These are phyloP conservation scores for Drosophila antonietae DNA, from an alignment of 2,888 invertebrate species.

Conservation along the genomic window DNA sequence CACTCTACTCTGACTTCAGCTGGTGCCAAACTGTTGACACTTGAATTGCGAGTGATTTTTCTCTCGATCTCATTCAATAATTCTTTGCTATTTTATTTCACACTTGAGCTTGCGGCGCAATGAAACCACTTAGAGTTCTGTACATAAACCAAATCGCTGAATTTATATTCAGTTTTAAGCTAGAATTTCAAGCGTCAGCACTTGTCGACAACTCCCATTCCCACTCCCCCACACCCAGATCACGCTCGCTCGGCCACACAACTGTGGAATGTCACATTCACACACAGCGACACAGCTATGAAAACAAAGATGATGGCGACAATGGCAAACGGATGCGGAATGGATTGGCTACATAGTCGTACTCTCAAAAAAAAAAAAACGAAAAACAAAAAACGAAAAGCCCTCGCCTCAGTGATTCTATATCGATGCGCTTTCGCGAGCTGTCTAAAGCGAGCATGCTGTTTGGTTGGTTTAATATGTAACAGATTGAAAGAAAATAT, in stretches of 20 bases:
- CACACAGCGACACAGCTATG: constrained; percentile 43
- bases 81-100: constrained; percentile 21
- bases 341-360: constrained; percentile 20
- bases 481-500: not conserved
- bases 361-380: not conserved
- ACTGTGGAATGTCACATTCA: constrained; percentile 55
- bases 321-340: constrained; percentile 46
- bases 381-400: not conserved
- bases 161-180: constrained; percentile 50
- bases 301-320: constrained; percentile 53
- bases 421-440: not conserved
- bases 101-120: constrained; percentile 52
- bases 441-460: not conserved
- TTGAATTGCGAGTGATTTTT: constrained; percentile 64
- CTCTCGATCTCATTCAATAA: constrained; percentile 10
- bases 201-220: constrained; percentile 30
- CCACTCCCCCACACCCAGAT: not conserved
- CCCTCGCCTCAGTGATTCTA: constrained; percentile 24
- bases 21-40: constrained; percentile 59
- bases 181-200: constrained; percentile 68
- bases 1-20: constrained; percentile 17
- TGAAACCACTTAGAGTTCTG: constrained; percentile 59
- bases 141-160: constrained; percentile 41
- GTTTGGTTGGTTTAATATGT: not conserved
- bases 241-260: constrained; percentile 13